phyloP scores from a whole-genome alignment of 2,113 vertebrate species.

The Lipotes vexillifer region DNA sequence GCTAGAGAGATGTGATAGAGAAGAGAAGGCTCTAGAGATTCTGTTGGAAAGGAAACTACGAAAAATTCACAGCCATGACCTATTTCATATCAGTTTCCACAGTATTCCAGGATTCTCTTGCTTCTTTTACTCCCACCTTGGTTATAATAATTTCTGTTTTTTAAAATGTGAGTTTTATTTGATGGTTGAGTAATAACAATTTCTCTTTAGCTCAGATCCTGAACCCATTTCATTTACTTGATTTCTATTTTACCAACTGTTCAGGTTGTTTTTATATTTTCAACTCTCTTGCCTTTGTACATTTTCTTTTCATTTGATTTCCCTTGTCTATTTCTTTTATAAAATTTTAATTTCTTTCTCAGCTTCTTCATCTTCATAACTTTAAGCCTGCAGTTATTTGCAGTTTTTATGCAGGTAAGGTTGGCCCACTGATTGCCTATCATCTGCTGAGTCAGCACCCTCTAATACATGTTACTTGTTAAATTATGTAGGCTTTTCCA shows the following conservation, averaged over 20 bases:
- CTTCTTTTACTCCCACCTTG: neutral
- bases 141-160: neutral
- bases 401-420: neutral
- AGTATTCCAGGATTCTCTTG: neutral
- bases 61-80: neutral
- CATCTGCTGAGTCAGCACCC: conserved; percentile 16
- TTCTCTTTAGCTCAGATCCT: neutral
- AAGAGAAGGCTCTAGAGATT: neutral
- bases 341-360: conserved; percentile 8
- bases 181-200: neutral
- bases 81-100: neutral
- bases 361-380: neutral
- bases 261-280: neutral
- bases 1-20: neutral
- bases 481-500: conserved; percentile 43
- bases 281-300: neutral
- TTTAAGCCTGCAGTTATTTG: neutral
- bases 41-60: neutral
- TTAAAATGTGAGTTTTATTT: neutral
- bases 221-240: neutral
- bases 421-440: neutral
- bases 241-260: neutral
- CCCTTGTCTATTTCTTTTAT: neutral
- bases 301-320: conserved; percentile 9
- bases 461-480: neutral